Evolutionary conservation across 2,888 invertebrate genomes (phyloP).

Genomic region (Lasiommata megera): DNA sequence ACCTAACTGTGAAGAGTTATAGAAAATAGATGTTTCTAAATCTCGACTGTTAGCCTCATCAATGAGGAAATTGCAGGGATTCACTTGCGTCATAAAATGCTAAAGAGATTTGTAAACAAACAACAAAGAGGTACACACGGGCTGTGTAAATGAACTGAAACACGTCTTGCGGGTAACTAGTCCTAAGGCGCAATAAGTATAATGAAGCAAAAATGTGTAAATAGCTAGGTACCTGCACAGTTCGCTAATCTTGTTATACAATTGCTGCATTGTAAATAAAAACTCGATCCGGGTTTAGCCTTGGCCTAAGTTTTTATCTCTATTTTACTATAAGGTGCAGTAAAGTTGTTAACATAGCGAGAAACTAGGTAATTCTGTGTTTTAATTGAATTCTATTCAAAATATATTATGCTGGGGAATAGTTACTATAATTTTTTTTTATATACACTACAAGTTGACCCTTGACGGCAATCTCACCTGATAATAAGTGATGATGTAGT

Average conservation of each 20-base stretch:
- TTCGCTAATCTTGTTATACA: constrained; percentile 16
- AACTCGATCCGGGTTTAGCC: constrained; percentile 13
- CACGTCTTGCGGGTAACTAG: neutral
- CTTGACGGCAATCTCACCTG: no score
- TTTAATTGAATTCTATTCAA: neutral
- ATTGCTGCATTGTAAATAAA: constrained; percentile 18
- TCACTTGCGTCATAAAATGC: constrained; percentile 28
- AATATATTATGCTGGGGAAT: no score
- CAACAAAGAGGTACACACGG: neutral
- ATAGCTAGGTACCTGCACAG: neutral
- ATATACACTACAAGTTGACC: no score
- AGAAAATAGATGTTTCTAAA: constrained; percentile 19
- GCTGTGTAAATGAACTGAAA: neutral
- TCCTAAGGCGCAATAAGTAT: constrained; percentile 4
- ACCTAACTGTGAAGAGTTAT: constrained; percentile 9
- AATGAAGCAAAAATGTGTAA: constrained; percentile 2
- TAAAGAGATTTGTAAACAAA: constrained; percentile 30
- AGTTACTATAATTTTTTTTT: no score
- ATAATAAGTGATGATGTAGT: no score
- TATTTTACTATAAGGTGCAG: constrained; percentile 6
- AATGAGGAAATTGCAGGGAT: constrained; percentile 31
- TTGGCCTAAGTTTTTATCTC: constrained; percentile 17
- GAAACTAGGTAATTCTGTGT: neutral
- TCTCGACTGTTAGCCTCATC: constrained; percentile 22
- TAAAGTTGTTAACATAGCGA: constrained; percentile 4